Evolutionary conservation across 1,140 invertebrate species (phyloP).

Genomic region (Drosophila guanche): DNA sequence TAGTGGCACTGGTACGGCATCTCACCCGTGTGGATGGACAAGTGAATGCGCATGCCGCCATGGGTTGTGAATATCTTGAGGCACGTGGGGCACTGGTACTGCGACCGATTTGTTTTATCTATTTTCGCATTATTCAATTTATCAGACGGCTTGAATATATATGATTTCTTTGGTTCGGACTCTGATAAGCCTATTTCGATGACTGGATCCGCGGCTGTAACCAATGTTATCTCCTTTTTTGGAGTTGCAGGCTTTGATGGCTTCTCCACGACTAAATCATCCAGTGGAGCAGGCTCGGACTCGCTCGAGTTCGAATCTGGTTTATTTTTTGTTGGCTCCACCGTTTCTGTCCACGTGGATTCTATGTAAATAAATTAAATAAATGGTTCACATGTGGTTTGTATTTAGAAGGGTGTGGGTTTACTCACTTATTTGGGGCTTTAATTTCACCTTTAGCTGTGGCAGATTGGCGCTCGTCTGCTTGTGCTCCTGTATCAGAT

Average conservation of each 20-base stretch:
- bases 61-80: constrained; percentile 65
- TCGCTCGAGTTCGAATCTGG: background rate
- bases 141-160: background rate
- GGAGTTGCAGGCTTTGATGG: background rate
- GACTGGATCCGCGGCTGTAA: background rate
- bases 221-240: background rate
- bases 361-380: background rate
- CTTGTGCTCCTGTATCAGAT: constrained; percentile 35
- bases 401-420: background rate
- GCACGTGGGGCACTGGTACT: constrained; percentile 51
- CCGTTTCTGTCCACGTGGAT: too few species aligned
- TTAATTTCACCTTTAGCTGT: constrained; percentile 29
- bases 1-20: constrained; percentile 72
- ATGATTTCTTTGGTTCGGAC: background rate
- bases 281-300: background rate
- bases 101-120: background rate
- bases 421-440: constrained; percentile 38
- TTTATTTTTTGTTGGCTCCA: background rate
- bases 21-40: constrained; percentile 74
- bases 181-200: background rate
- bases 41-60: constrained; percentile 68
- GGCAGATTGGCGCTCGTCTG: constrained; percentile 13
- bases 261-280: background rate
- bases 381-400: background rate
- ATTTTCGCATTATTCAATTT: background rate